phyloP scores from a whole-genome alignment of 2,888 invertebrate genomes.

The Lepidocyrtinus sp. region DNA sequence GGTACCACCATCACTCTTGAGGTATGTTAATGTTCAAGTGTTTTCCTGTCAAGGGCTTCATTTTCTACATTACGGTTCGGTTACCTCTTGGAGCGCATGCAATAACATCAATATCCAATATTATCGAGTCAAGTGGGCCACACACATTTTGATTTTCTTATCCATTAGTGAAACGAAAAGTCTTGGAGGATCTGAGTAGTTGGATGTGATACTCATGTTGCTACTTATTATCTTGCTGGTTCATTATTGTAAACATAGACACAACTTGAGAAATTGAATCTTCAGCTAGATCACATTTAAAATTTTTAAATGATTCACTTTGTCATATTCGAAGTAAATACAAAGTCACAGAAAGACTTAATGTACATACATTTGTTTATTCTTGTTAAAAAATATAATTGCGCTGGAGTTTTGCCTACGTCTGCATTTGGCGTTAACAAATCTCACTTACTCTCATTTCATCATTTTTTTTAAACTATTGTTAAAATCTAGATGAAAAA shows the following conservation, averaged over 20 bases:
- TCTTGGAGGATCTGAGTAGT: neutral
- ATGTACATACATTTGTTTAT: too few species aligned
- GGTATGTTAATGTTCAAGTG: constrained; percentile 45
- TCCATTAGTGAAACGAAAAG: neutral
- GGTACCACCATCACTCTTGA: too few species aligned
- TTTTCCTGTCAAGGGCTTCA: constrained; percentile 46
- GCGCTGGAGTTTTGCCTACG: constrained; percentile 30
- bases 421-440: constrained; percentile 69
- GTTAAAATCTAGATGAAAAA: neutral
- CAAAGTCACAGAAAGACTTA: too few species aligned
- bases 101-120: constrained; percentile 36
- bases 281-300: too few species aligned
- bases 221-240: neutral
- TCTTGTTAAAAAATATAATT: too few species aligned
- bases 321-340: too few species aligned
- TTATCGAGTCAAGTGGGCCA: constrained; percentile 55
- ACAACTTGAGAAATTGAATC: too few species aligned
- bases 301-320: too few species aligned
- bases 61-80: constrained; percentile 44
- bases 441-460: constrained; percentile 56
- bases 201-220: neutral
- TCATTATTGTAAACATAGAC: neutral
- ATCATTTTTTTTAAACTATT: constrained; percentile 50
- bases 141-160: constrained; percentile 26
- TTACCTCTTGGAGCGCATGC: constrained; percentile 48